Evolutionary conservation across 2,888 invertebrate species (phyloP), one percentile per base, ranked within the genome.

Genomic region (Cylloceria caligata): DNA sequence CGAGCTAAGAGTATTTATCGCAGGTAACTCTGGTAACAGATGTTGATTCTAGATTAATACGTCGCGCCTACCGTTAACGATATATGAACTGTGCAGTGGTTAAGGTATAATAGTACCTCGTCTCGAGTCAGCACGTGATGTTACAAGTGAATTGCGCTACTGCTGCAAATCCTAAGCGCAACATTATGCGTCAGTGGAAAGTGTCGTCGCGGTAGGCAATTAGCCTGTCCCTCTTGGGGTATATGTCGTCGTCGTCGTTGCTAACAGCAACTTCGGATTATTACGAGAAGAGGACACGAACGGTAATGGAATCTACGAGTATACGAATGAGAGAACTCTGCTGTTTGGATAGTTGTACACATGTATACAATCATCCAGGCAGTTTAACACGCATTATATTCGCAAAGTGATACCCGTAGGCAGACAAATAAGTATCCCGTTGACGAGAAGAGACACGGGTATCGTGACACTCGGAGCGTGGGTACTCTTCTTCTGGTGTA

Each of bases 31-130:
- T 78, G n/a, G 47, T 69, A 78, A 78, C 64, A 27, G 64, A 30
- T 39, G 49, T 57, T 49, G 83, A 88, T 87, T 75, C 68, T 71
- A 85, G 87, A 89, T 89, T 89, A 88, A 89, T 86, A 88, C 85
- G 87, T 89, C 85, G 78, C 79, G 85, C 74, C 80, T 83, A 83
- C 84, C 68, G 82, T 76, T 83, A 88, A 87, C 86, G 83, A 85
- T 85, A 79, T 45, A 39, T 57, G 7, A 34, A 57, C 19, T 39
- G 64, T 6, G 30, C 7, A 64, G 3, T 6, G 39, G 16, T 3
- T 55, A 67, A 2, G 5, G 30, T 39, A 64, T 45, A 47, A 73
- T 57, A 68, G 71, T 16, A 55, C n/a, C n/a, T n/a, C n/a, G 68
- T 57, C 57, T 19, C 42, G 42, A 67, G 67, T 42, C 42, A 19